Percentiles rank a stretch among this genome's conserved stretches.
Evolutionary conservation across 2,888 invertebrate species (phyloP).

Genomic region (Stenoptilia bipunctidactyla): DNA sequence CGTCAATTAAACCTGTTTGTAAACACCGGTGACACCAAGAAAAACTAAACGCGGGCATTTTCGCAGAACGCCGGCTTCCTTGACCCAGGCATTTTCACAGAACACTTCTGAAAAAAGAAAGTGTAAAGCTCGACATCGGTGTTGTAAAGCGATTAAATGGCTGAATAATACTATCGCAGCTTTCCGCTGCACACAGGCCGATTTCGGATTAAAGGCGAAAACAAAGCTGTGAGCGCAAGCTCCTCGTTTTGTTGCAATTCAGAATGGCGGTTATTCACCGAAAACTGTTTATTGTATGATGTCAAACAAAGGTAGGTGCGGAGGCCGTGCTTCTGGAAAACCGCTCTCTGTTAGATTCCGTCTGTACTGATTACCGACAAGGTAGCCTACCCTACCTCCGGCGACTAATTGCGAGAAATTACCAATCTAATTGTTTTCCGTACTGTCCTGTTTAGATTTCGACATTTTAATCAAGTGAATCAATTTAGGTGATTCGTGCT

Average conservation of each 20-base stretch:
- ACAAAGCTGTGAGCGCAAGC: constrained; percentile 6
- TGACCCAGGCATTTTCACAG: constrained; percentile 19
- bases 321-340: constrained; percentile 16
- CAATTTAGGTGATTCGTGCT: constrained; percentile 21
- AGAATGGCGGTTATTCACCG: constrained; percentile 17
- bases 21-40: constrained; percentile 42
- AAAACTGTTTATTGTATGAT: constrained; percentile 28
- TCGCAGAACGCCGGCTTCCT: constrained; percentile 38
- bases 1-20: constrained; percentile 61
- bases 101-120: constrained; percentile 6
- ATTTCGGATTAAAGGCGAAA: constrained; percentile 8
- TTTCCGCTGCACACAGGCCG: constrained; percentile 1
- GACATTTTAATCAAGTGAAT: constrained; percentile 25
- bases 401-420: constrained; percentile 53
- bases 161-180: not conserved
- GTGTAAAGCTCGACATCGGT: too few species aligned
- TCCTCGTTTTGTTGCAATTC: constrained; percentile 10
- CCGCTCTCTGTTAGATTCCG: too few species aligned
- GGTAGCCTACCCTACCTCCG: too few species aligned
- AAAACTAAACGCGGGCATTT: constrained; percentile 34
- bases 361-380: constrained; percentile 38
- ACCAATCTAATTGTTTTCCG: constrained; percentile 62
- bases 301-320: constrained; percentile 30
- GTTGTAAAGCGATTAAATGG: constrained; percentile 16
- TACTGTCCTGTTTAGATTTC: constrained; percentile 29